Conservation (phyloP, 2,797 vertebrate species). For the Morelia viridis region DNA sequence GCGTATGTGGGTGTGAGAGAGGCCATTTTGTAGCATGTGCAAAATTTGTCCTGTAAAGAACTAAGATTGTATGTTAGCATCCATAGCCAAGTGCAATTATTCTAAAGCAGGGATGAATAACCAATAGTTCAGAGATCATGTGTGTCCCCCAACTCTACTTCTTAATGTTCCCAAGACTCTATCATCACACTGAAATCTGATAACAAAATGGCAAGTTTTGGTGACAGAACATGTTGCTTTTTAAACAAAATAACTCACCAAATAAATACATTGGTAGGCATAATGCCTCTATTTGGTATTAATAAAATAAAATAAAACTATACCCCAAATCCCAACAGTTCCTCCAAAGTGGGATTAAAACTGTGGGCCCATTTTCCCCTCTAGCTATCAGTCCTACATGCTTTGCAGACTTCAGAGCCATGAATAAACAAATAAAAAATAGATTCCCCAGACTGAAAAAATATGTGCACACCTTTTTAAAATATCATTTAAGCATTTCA, state of each 20-base stretch:
- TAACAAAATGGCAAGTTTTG: neutral
- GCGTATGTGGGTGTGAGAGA: neutral
- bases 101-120: neutral
- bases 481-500: neutral
- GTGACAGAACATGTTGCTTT: neutral
- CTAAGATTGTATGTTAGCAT: neutral
- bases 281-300: neutral
- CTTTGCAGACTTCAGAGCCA: neutral
- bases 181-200: neutral
- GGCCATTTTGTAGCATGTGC: neutral
- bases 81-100: neutral
- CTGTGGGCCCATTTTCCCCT: neutral
- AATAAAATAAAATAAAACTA: neutral
- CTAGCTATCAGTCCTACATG: neutral
- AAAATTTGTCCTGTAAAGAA: neutral
- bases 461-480: no score
- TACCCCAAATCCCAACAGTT: neutral
- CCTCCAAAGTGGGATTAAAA: neutral
- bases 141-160: neutral
- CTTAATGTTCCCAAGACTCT: neutral
- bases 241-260: neutral
- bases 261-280: neutral
- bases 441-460: neutral
- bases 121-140: neutral
- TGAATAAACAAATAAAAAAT: neutral